Percentiles rank a stretch among this genome's conserved stretches.
Conservation (phyloP, 2,888 invertebrate species). For the Strigamia crassipes region DNA sequence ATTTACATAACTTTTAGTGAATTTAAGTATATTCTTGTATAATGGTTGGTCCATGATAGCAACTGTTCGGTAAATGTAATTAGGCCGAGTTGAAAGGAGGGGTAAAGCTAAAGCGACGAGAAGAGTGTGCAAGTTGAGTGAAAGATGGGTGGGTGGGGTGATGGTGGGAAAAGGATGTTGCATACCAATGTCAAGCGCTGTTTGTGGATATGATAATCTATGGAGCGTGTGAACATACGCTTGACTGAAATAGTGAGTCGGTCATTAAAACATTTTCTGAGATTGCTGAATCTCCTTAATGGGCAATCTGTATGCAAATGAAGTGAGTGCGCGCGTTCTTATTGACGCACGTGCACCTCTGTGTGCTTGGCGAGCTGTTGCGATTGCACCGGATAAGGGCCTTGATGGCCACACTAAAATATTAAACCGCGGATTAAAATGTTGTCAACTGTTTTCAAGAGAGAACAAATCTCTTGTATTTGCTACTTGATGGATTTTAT, state of each 20-base stretch:
- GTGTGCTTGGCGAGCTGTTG: neutral
- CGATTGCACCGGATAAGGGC: conserved; percentile 19
- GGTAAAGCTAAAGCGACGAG: neutral
- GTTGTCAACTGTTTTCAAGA: neutral
- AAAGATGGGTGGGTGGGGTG: conserved; percentile 13
- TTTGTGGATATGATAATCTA: conserved; percentile 40
- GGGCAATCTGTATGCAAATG: conserved; percentile 45
- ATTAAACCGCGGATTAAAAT: conserved; percentile 30
- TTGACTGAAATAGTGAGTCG: conserved; percentile 38
- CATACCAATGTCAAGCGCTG: conserved; percentile 42
- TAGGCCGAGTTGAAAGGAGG: conserved; percentile 6
- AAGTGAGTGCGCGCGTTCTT: conserved; percentile 18
- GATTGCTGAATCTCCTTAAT: conserved; percentile 43
- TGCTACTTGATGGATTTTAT: conserved; percentile 21
- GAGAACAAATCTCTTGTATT: conserved; percentile 16
- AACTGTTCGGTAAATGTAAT: conserved; percentile 28
- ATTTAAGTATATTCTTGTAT: conserved; percentile 36
- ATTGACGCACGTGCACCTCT: conserved; percentile 34
- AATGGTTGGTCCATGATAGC: conserved; percentile 24
- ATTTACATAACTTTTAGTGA: conserved; percentile 27
- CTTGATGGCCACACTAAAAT: conserved; percentile 25
- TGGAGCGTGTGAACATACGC: conserved; percentile 40
- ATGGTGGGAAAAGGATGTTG: conserved; percentile 29
- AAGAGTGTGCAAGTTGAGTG: conserved; percentile 2
- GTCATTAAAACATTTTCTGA: conserved; percentile 36